A percentile compares a stretch with the other conserved stretches of the same genome.
These are phyloP conservation scores for Coryphaenoides rupestris DNA, from an alignment of 2,113 vertebrate species.

Conservation along the genomic window DNA sequence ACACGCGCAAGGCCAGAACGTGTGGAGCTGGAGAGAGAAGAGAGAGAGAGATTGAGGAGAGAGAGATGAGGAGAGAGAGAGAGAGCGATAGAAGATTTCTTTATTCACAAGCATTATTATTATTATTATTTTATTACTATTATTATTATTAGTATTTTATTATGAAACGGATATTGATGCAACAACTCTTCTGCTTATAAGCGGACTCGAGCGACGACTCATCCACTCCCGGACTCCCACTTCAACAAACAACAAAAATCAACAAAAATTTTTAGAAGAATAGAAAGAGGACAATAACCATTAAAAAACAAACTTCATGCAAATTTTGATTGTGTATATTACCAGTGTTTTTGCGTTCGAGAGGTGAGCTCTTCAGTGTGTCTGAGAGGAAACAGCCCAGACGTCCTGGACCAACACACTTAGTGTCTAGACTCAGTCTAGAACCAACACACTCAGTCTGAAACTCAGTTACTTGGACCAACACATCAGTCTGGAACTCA, in stretches of 20 bases:
- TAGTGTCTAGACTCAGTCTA: no score
- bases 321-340: slow-evolving; percentile 69
- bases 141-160: slow-evolving; percentile 61
- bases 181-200: slow-evolving; percentile 69
- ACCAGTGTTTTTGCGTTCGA: slow-evolving; percentile 62
- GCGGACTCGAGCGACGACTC: slow-evolving; percentile 75
- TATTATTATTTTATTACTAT: no score
- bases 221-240: slow-evolving; percentile 73
- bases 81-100: slow-evolving; percentile 40
- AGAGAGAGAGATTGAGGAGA: no score
- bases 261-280: slow-evolving; percentile 38
- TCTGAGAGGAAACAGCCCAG: slow-evolving; percentile 7
- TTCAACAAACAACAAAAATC: slow-evolving; percentile 57
- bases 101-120: no score
- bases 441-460: no score
- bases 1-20: no score
- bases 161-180: slow-evolving; percentile 55
- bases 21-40: slow-evolving; percentile 52
- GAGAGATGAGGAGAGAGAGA: no score
- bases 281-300: slow-evolving; percentile 74
- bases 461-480: no score
- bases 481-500: no score
- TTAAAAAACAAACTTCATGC: slow-evolving; percentile 79
- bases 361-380: slow-evolving; percentile 21
- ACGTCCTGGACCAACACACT: no score